Evolutionary conservation across 2,888 invertebrate species (phyloP), one percentile per base, ranked within the genome.

Genomic region (Pocota personata): DNA sequence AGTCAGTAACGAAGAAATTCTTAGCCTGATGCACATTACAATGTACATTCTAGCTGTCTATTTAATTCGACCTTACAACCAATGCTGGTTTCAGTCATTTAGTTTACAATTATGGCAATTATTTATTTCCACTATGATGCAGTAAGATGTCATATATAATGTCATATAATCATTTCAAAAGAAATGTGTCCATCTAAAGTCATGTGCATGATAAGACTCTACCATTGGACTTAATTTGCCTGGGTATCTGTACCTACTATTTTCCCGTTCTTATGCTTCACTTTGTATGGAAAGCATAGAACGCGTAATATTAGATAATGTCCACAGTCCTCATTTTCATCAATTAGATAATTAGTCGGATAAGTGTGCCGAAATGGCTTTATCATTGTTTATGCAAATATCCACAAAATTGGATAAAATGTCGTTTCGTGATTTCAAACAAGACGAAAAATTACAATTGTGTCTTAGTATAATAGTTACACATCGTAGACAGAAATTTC

Each of bases 141-240:
- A 35, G 12, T 3, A 35, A 35, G 37, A 40, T 67, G 55, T 40
- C 52, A 40, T 21, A 4, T 24, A 37, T 37, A 37, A 58, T 52
- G 21, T 12, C 35, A 30, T n/a, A n/a, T 37, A 50, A 66, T 66
- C 55, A 67, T 16, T 30, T 19, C 40, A 27, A 67, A 37, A 30
- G 67, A 67, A 35, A 50, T 66, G 50, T 12, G 21, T 50, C 48
- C 27, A 55, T 55, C 27, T 12, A 10, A 40, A 14, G 0, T 7
- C n/a, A 40, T 52, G 37, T 37, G 40, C 55, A 55, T 69, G 32
- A 43, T 43, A 43, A 40, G 40, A 37, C 55, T 30, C 64, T 52
- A 37, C 24, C 43, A 67, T 67, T 67, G 67, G 52, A 67, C 55
- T 30, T 43, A 69, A 66, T 66, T 69, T 55, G 40, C 55, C 55